Conservation (phyloP, 2,113 vertebrate genomes). For the Tichodroma muraria region DNA sequence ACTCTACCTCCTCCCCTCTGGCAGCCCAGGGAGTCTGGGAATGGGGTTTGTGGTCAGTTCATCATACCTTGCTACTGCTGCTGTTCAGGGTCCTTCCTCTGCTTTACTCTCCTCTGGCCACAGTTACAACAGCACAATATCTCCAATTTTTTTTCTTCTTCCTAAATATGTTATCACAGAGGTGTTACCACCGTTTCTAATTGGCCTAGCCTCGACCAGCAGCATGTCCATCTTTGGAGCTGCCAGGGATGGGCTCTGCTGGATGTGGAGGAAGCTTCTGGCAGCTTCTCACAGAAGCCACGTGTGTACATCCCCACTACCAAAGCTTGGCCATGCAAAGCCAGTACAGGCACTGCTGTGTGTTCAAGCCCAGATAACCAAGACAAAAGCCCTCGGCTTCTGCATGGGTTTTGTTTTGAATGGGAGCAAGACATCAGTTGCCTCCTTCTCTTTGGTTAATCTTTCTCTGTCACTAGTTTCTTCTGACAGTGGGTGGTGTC, state of each 20-base stretch:
- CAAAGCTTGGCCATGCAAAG: neutral
- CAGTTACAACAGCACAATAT: neutral
- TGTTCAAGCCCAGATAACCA: neutral
- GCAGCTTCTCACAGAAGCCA: neutral
- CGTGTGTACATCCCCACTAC: accelerated
- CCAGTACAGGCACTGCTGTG: neutral
- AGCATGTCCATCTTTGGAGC: neutral
- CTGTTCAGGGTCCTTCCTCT: neutral
- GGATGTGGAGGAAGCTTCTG: neutral
- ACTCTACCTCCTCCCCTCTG: neutral
- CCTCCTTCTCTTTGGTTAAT: neutral
- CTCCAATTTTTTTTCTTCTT: neutral
- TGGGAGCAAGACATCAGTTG: neutral
- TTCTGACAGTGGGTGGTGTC: neutral
- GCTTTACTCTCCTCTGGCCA: neutral
- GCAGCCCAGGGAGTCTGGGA: neutral
- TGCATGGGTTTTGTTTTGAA: neutral
- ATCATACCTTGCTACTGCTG: neutral
- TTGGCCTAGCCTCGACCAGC: neutral
- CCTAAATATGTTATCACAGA: neutral
- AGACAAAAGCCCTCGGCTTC: neutral
- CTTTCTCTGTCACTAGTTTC: neutral
- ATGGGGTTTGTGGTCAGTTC: neutral
- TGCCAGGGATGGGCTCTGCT: neutral
- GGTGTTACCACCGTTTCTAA: neutral